Base-by-base conservation (phyloP, 2,888 invertebrate species). In the Electrophaes corylata region DNA sequence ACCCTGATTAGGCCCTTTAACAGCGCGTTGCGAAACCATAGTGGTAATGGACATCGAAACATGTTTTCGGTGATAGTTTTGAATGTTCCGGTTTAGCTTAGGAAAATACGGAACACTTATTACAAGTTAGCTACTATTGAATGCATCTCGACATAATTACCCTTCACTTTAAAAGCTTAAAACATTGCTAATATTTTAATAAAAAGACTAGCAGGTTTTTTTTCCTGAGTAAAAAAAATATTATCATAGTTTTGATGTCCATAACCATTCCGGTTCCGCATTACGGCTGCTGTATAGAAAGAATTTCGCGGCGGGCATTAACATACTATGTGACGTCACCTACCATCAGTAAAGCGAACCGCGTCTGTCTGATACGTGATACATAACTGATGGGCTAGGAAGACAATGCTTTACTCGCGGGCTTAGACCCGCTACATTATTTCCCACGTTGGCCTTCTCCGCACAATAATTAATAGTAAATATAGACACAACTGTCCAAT, bases 401-500 rank as follows among this genome's bases (percentile, higher is more conserved):
- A 12, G 46, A 41, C 41, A 23, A 14, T 18, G 43, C 20, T 23
- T 35, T 50, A 39, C 41, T 35, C 46, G 18, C 47, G 47, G 43
- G 47, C 50, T 47, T 29, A n/a, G 48, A 19, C 47, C 23, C 40
- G 39, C 59, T 55, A 44, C 39, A 55, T 40, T 51, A 55, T 60
- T 53, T 53, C 59, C 61, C 65, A 62, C 57, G 51, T 64, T 60
- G 67, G 73, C 60, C 66, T 69, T 63, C 60, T 70, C 66, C 68
- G 75, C 75, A 78, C 76, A 74, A 79, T 71, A 70, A 65, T 68
- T 71, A 70, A 65, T 68, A 66, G 64, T 52, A 66, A 60, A 62
- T 63, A 63, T 62, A 57, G 62, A 67, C 65, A 70, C 65, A 64
- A 73, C 77, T 83, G 76, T 80, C 79, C 78, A 72, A 75, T 66